Evolutionary conservation across 2,113 vertebrate genomes (phyloP).

Genomic region (Malurus cyaneus): DNA sequence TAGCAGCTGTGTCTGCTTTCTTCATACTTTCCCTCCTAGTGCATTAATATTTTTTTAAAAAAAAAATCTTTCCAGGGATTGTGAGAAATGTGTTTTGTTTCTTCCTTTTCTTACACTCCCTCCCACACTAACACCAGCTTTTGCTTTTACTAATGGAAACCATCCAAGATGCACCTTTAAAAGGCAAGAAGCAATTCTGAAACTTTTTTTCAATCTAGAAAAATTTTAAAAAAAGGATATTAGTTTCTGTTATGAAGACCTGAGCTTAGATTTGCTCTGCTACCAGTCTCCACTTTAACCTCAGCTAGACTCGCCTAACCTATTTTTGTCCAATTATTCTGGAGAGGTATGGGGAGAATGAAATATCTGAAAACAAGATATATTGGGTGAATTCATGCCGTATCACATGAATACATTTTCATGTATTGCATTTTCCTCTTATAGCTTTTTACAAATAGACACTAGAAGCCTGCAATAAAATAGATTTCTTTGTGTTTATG

Average conservation of each 20-base stretch:
- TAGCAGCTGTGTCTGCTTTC: slow-evolving; percentile 4
- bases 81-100: background rate
- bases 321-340: background rate
- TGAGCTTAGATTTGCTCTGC: background rate
- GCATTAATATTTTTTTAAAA: background rate
- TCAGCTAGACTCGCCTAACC: background rate
- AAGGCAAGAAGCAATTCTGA: background rate
- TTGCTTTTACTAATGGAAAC: background rate
- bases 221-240: background rate
- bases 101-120: background rate
- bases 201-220: background rate
- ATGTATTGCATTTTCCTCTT: background rate
- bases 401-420: background rate
- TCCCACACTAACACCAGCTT: background rate
- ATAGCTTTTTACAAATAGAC: background rate
- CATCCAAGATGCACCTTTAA: background rate
- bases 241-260: background rate
- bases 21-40: background rate
- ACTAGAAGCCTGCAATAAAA: background rate
- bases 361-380: background rate
- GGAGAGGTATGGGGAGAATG: background rate
- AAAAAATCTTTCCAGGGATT: background rate
- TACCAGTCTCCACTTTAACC: background rate
- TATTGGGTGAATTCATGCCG: background rate
- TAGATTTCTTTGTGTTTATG: background rate